Evolutionary conservation across 2,888 invertebrate species (phyloP).

Genomic region (Diarsia rubi): DNA sequence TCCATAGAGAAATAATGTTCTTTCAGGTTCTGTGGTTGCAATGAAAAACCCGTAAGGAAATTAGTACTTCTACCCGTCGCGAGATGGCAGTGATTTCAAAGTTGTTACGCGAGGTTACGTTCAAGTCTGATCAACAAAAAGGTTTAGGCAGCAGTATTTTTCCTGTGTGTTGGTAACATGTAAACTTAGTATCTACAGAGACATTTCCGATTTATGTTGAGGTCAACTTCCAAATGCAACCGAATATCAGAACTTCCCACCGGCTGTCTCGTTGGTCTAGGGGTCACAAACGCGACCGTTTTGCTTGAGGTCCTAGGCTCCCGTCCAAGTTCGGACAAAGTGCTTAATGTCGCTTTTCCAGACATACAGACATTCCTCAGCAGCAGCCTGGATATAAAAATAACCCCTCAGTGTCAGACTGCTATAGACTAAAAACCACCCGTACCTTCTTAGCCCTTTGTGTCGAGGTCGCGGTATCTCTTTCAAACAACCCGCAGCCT

Average conservation of each 20-base stretch:
- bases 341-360: too few species aligned
- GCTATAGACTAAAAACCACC: too few species aligned
- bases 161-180: neutral
- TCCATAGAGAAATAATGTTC: neutral
- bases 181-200: neutral
- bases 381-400: too few species aligned
- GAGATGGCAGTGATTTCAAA: constrained; percentile 29
- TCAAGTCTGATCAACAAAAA: neutral
- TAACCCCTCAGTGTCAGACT: too few species aligned
- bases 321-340: too few species aligned
- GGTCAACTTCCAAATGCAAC: neutral
- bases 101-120: too few species aligned
- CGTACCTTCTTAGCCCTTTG: too few species aligned
- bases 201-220: neutral
- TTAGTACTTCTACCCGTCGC: constrained; percentile 9
- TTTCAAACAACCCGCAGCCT: too few species aligned
- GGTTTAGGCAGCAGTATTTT: neutral
- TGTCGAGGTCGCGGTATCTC: too few species aligned
- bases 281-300: neutral
- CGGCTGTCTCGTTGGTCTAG: too few species aligned
- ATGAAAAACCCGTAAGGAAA: constrained; percentile 15
- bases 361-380: too few species aligned
- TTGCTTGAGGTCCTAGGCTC: neutral
- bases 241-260: neutral
- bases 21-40: too few species aligned